phyloP scores from a whole-genome alignment of 2,888 invertebrate species.

The Oxycera nigricornis region DNA sequence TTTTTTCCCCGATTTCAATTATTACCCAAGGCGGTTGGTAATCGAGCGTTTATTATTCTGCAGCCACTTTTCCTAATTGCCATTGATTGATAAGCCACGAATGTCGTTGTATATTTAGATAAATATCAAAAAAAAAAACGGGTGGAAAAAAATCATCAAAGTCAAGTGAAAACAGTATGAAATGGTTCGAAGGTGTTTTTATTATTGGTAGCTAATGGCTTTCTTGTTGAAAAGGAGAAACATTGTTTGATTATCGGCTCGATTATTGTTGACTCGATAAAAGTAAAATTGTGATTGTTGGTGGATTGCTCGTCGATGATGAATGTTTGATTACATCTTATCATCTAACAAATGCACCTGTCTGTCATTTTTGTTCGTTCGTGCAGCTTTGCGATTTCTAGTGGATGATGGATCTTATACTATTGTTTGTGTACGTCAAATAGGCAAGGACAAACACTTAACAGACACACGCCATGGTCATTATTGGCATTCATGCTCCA shows the following conservation, averaged over 20 bases:
- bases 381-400: too few relatives aligned
- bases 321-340: too few relatives aligned
- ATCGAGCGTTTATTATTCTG: not conserved
- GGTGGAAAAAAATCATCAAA: not conserved
- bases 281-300: too few relatives aligned
- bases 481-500: too few relatives aligned
- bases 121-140: not conserved
- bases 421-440: too few relatives aligned
- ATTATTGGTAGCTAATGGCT: not conserved
- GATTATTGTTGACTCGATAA: too few relatives aligned
- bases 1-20: not conserved
- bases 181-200: not conserved
- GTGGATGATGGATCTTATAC: too few relatives aligned
- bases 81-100: conserved; percentile 23
- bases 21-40: not conserved
- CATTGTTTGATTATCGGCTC: not conserved
- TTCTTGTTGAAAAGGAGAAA: not conserved
- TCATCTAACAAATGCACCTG: too few relatives aligned
- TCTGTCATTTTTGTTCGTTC: too few relatives aligned
- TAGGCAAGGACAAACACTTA: too few relatives aligned
- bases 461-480: too few relatives aligned
- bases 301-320: too few relatives aligned
- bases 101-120: not conserved
- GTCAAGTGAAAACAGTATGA: not conserved
- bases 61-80: conserved; percentile 24